These are phyloP conservation scores for Dendrocopos noguchii DNA, from an alignment of 2,113 vertebrate species.

Conservation along the genomic window DNA sequence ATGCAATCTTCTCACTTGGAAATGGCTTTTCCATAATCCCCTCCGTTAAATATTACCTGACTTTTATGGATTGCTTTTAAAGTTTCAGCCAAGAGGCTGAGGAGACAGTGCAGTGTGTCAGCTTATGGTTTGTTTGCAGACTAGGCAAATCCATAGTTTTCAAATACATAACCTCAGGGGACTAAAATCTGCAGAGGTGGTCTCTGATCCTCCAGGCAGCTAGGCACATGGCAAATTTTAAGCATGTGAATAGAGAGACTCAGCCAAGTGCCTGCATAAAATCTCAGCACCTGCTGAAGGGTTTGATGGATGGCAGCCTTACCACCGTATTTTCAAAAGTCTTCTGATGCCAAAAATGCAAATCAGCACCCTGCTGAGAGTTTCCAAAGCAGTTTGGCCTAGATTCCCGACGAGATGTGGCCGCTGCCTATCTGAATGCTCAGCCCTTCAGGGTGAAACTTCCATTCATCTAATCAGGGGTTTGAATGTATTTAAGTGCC, in stretches of 20 bases:
- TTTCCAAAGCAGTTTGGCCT: constrained; percentile 69
- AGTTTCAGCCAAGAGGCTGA: constrained; percentile 17
- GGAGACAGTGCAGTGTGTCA: neutral
- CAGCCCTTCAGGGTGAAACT: constrained; percentile 46
- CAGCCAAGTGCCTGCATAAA: constrained; percentile 56
- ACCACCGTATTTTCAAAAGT: constrained; percentile 57
- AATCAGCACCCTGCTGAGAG: constrained; percentile 53
- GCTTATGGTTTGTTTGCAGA: constrained; percentile 11
- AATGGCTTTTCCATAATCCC: constrained; percentile 39
- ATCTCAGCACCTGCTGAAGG: constrained; percentile 62
- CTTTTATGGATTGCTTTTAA: neutral
- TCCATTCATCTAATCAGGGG: constrained; percentile 58
- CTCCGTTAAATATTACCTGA: constrained; percentile 14
- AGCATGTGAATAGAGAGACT: constrained; percentile 23
- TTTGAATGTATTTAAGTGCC: constrained; percentile 43
- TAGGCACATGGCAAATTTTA: constrained; percentile 26
- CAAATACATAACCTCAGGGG: constrained; percentile 43
- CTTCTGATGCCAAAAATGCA: constrained; percentile 54
- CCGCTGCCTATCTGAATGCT: constrained; percentile 47
- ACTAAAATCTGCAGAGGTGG: constrained; percentile 47
- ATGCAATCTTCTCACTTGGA: constrained; percentile 29
- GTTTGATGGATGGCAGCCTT: constrained; percentile 61
- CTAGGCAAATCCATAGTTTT: constrained; percentile 28
- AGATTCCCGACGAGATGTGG: constrained; percentile 30
- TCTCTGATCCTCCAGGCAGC: constrained; percentile 40